Percentiles rank a stretch among this genome's conserved stretches.
These are phyloP conservation scores for Burhinus bistriatus DNA, from an alignment of 2,113 vertebrate genomes.

Conservation along the genomic window DNA sequence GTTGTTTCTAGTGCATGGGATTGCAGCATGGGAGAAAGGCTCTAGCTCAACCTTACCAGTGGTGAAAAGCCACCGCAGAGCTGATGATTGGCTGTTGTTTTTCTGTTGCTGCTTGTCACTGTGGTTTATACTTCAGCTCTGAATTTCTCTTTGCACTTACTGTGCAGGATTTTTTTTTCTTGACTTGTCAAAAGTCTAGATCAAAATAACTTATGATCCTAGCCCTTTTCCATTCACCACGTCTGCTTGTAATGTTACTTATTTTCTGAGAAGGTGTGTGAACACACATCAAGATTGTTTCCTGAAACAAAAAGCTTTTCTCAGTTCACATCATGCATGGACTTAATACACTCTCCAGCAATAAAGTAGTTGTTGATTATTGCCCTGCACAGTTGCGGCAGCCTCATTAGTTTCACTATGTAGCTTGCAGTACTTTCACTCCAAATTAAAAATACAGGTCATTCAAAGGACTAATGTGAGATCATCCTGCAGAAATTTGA, in stretches of 20 bases:
- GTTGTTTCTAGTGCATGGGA: background rate
- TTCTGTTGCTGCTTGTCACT: constrained; percentile 20
- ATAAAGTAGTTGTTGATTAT: constrained; percentile 64
- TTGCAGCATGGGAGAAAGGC: background rate
- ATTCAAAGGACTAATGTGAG: constrained; percentile 69
- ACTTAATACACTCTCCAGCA: constrained; percentile 54
- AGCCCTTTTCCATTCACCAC: constrained; percentile 1
- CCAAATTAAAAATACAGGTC: constrained; percentile 75
- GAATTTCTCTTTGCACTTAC: constrained; percentile 23
- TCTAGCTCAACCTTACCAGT: background rate
- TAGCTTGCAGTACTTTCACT: constrained; percentile 67
- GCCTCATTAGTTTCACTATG: constrained; percentile 70
- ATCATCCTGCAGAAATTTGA: constrained; percentile 62
- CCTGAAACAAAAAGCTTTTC: constrained; percentile 35
- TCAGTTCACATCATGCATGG: constrained; percentile 27
- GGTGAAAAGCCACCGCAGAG: background rate
- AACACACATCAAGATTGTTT: background rate
- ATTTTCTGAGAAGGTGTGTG: constrained; percentile 52
- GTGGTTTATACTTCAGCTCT: constrained; percentile 2
- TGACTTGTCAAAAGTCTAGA: background rate
- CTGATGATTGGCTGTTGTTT: background rate
- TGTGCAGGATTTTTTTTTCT: background rate
- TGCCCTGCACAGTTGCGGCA: constrained; percentile 56
- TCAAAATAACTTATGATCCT: constrained; percentile 51
- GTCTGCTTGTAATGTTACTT: constrained; percentile 36